Base-by-base conservation (phyloP, 2,888 invertebrate genomes). In the Neuroscelio doddi region DNA sequence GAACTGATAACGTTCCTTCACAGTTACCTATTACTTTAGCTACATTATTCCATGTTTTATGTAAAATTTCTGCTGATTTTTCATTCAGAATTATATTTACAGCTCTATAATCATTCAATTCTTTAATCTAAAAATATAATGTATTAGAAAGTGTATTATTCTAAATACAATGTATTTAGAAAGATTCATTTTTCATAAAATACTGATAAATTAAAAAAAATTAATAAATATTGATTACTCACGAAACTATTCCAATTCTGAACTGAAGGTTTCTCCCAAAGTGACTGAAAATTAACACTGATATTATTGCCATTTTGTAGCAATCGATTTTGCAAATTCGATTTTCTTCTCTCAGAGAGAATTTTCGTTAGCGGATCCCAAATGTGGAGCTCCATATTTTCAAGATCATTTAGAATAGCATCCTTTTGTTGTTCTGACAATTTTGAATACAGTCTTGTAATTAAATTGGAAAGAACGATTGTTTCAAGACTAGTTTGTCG, bases 211-310 rank as follows among this genome's bases (percentile, higher is more conserved):
- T 7, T 26, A 49, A 36, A 41, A 8, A 15, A 8, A 5, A 12
- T 3, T 2, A 15, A 39, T 29, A 24, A 46, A 27, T 1, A n/a
- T 17, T 2, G 12, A 52, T 29, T 27, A 67, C 76, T 68, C 68
- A 81, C 81, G 14, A 83, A 66, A 36, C 49, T 53, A 12, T 50
- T 69, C 72, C 79, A 81, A 67, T 75, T 78, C 30, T 69, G 64
- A 9, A 70, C 50, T 1, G 74, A 74, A 9, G 81, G 76, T 2
- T 71, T 70, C 1, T 70, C 69, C 34, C 73, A 70, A 21, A 75
- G 42, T 32, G 53, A 62, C n/a, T 69, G 61, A 46, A 73, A 70
- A 21, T 63, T 41, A 7, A 14, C 32, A 3, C 34, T 8, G n/a
- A 72, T 50, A 17, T 65, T 17, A 34, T 42, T 3, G 50, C 29